A percentile compares a stretch with the other conserved stretches of the same genome.
These are phyloP conservation scores for Acipenser oxyrinchus DNA, from an alignment of 2,797 vertebrate species.

Conservation along the genomic window DNA sequence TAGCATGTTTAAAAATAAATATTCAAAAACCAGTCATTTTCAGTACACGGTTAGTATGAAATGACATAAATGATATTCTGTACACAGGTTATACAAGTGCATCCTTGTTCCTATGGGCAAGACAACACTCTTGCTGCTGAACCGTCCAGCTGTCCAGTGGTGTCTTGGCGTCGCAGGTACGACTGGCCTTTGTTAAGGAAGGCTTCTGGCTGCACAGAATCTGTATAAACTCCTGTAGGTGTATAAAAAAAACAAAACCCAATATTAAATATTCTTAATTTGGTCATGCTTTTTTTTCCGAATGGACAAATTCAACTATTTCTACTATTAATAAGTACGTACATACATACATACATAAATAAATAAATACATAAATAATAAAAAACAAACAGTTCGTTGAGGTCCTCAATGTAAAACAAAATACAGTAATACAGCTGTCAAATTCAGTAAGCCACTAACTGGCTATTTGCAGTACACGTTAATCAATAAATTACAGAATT, in stretches of 20 bases:
- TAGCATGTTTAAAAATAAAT: not conserved
- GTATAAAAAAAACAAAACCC: constrained; percentile 48
- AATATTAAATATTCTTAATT: constrained; percentile 43
- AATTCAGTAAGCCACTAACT: not conserved
- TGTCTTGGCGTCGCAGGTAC: constrained; percentile 40
- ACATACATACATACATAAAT: constrained; percentile 37
- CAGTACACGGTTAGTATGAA: too few species aligned
- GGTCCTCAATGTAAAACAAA: constrained; percentile 39
- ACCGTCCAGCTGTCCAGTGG: constrained; percentile 28
- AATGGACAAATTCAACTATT: constrained; percentile 50
- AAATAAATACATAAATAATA: constrained; percentile 26
- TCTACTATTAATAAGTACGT: constrained; percentile 52
- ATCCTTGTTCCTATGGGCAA: too few species aligned
- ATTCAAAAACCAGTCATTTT: too few species aligned
- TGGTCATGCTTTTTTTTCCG: constrained; percentile 57
- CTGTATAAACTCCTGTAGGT: constrained; percentile 56
- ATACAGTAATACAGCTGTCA: constrained; percentile 25
- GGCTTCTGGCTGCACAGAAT: constrained; percentile 38
- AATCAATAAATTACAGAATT: constrained; percentile 17
- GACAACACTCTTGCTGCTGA: constrained; percentile 18
- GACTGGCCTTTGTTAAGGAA: constrained; percentile 18
- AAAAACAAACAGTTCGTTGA: constrained; percentile 13
- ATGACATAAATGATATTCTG: too few species aligned
- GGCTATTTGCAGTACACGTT: not conserved
- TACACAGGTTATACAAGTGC: too few species aligned